Base-by-base conservation (phyloP, 2,797 vertebrate genomes). In the Enteromius trimaculatus region DNA sequence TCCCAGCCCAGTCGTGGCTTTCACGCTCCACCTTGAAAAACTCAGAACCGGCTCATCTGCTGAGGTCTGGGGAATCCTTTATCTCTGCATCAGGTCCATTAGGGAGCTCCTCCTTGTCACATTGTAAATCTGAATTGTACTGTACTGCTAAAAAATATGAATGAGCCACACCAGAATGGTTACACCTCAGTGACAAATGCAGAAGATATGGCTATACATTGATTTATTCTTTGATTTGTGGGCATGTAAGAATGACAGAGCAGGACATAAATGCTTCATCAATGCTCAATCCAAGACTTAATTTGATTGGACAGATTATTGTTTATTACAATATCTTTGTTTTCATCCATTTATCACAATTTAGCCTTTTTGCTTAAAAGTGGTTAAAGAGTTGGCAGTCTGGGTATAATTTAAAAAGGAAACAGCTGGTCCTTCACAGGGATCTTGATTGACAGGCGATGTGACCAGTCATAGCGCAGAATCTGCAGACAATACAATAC, bases 111-210 rank as follows among this genome's bases (percentile, higher is more conserved):
- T 71, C 79, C 79, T 80, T n/a, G 7, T 34, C 7, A 47, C 53
- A 71, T 80, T 80, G 51, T 70, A 70, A 55, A 7, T 26, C 3
- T 55, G 23, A 21, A 84, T 47, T 80, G 77, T 69, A 44, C 37
- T 80, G 77, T 69, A 44, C 37, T 75, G 62, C 62, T 62, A 72
- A 75, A 47, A 80, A 65, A 66, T 80, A 65, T 66, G 42, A 75
- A 49, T 53, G 74, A 37, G 49, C 78, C 78, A 68, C 66, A 37
- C 66, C 17, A 31, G 79, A 53, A 55, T 47, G 39, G 79, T 70
- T 80, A 47, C 79, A 80, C 79, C 66, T 80, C 4, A 9, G 68
- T 71, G 79, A 80, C 53, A 80, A 80, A 80, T 9, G 17, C 13
- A 21, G 7, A 60, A 80, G 66, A 47, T 17, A 80, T 80, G 53